A percentile compares a stretch with the other conserved stretches of the same genome.
Evolutionary conservation across 1,140 invertebrate species (phyloP).

Genomic region (Papilio aristodemus): DNA sequence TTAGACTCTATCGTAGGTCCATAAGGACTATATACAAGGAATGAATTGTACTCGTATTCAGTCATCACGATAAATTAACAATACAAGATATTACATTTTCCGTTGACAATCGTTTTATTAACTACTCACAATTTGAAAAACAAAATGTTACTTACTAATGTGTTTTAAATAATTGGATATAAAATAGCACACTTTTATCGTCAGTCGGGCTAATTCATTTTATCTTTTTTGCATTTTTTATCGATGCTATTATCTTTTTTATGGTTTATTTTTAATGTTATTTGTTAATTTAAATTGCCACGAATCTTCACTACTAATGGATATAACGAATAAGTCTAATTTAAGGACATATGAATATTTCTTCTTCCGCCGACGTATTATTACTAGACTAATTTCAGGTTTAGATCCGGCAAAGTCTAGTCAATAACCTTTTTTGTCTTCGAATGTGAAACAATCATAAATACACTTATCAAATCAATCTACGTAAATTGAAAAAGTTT

Average conservation of each 20-base stretch:
- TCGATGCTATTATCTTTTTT: conserved; percentile 4
- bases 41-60: conserved; percentile 10
- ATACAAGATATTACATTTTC: conserved; percentile 28
- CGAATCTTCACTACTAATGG: background rate
- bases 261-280: conserved; percentile 14
- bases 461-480: too few species aligned
- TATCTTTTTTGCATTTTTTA: conserved; percentile 11
- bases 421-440: too few species aligned
- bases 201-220: background rate
- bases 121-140: conserved; percentile 4
- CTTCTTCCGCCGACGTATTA: background rate
- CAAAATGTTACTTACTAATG: conserved; percentile 20
- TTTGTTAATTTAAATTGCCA: background rate
- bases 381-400: background rate
- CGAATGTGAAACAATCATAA: too few species aligned
- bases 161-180: conserved; percentile 32
- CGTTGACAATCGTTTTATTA: conserved; percentile 19
- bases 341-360: background rate
- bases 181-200: conserved; percentile 4
- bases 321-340: background rate
- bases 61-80: conserved; percentile 22
- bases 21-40: conserved; percentile 8
- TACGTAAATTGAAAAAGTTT: too few species aligned
- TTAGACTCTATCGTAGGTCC: background rate
- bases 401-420: background rate